Evolutionary conservation across 2,888 invertebrate species (phyloP).

Genomic region (Agrypnus murinus): DNA sequence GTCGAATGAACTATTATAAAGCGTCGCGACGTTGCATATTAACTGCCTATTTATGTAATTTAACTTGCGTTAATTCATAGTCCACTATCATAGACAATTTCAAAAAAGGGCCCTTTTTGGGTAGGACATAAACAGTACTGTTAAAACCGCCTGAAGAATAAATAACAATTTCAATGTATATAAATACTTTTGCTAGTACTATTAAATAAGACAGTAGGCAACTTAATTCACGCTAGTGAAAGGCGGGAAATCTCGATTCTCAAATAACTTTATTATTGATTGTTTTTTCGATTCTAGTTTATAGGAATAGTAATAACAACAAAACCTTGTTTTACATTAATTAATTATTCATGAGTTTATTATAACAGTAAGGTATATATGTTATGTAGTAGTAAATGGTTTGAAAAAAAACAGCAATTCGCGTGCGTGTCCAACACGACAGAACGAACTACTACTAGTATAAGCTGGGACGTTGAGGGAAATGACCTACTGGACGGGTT

Average conservation of each 20-base stretch:
- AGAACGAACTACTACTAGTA: constrained; percentile 17
- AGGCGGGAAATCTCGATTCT: constrained; percentile 31
- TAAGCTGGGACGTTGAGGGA: constrained; percentile 47
- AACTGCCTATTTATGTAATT: too few species aligned
- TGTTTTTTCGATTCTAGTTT: neutral
- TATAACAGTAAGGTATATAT: constrained; percentile 31
- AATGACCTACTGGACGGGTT: constrained; percentile 59
- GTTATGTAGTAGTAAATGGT: constrained; percentile 21
- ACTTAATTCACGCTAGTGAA: constrained; percentile 45
- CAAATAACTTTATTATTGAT: neutral
- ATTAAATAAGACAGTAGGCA: constrained; percentile 44
- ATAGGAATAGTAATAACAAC: too few species aligned
- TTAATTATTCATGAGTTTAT: constrained; percentile 31
- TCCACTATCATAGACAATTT: too few species aligned
- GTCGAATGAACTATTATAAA: too few species aligned
- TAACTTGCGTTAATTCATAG: too few species aligned
- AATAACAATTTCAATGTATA: neutral
- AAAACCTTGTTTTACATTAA: neutral
- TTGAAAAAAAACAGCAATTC: constrained; percentile 33
- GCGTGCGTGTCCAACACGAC: constrained; percentile 41
- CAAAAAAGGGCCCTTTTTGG: too few species aligned
- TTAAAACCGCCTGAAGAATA: neutral
- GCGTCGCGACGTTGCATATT: too few species aligned
- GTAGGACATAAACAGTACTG: too few species aligned
- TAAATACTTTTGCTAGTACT: neutral